Evolutionary conservation across 1,140 invertebrate genomes (phyloP).

Genomic region (Rhopalosiphum padi): DNA sequence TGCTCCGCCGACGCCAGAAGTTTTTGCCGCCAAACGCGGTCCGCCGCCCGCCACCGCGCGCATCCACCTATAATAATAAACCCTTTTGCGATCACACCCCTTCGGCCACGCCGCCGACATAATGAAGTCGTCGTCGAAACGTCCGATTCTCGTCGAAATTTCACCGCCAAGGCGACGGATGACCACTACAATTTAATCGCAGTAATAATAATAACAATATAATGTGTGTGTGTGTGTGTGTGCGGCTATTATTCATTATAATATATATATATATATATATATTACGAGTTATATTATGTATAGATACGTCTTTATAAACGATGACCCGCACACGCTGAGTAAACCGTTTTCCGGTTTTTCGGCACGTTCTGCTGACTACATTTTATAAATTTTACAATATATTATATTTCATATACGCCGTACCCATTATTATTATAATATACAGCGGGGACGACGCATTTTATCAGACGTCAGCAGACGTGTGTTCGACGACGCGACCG

Average conservation of each 20-base stretch:
- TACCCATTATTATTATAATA: neutral
- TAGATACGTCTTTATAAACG: neutral
- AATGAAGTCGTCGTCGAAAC: conserved; percentile 21
- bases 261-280: neutral
- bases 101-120: neutral
- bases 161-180: neutral
- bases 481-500: neutral
- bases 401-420: neutral
- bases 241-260: neutral
- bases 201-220: neutral
- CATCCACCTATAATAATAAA: neutral
- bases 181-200: neutral
- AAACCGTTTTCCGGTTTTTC: conserved; percentile 6
- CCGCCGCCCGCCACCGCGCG: neutral
- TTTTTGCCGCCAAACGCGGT: conserved; percentile 26
- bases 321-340: neutral
- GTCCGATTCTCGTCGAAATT: neutral
- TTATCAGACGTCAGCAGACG: conserved; percentile 5
- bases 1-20: neutral
- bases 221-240: neutral
- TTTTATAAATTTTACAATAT: neutral
- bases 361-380: conserved; percentile 38
- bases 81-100: conserved; percentile 31
- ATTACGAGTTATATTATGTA: too few relatives aligned
- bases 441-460: neutral